These are phyloP conservation scores for Stenotaenia linearis DNA, from an alignment of 2,888 invertebrate species.

Conservation along the genomic window DNA sequence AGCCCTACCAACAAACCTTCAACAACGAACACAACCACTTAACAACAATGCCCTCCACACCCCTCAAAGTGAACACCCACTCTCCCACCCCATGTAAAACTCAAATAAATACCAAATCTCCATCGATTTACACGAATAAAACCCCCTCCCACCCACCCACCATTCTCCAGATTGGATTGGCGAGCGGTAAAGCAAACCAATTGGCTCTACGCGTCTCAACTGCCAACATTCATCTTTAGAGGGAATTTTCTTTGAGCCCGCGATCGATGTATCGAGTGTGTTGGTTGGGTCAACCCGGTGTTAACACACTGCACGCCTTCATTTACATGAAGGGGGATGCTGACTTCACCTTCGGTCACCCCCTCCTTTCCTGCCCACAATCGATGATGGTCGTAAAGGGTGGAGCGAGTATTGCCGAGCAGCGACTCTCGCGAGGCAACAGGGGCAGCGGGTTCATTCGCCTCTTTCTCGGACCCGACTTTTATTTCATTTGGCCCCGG, in stretches of 20 bases:
- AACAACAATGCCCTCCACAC: no score
- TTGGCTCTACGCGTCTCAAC: background rate
- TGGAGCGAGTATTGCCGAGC: background rate
- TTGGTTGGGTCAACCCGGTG: slow-evolving; percentile 4
- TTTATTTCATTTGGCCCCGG: background rate
- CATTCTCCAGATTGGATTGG: background rate
- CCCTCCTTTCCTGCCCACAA: background rate
- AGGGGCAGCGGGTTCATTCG: background rate
- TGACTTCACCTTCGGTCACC: background rate
- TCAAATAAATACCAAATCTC: no score
- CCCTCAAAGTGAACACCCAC: no score
- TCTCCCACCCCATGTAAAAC: no score
- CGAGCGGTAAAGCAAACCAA: background rate
- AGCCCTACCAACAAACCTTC: no score
- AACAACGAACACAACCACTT: no score
- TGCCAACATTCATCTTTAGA: background rate
- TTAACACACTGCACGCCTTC: slow-evolving; percentile 1
- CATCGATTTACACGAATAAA: background rate
- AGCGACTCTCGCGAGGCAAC: background rate
- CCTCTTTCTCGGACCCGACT: background rate
- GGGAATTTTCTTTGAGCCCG: background rate
- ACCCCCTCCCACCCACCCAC: background rate
- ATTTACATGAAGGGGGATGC: background rate
- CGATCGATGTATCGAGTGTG: slow-evolving; percentile 8
- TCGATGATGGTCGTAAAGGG: background rate